Evolutionary conservation across 2,888 invertebrate species (phyloP).

Genomic region (Athetis lepigone): DNA sequence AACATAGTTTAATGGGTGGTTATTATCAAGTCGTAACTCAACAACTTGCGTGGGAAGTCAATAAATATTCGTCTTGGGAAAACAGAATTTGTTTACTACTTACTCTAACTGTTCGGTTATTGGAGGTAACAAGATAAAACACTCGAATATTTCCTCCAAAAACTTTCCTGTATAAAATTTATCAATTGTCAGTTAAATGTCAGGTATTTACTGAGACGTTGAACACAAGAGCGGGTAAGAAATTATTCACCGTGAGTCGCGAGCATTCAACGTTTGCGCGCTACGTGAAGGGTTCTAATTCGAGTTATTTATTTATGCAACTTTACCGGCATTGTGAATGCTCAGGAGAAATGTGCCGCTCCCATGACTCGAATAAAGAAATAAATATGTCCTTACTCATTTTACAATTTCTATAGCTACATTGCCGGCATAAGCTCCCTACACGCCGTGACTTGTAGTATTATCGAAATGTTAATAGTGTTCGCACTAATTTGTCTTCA

Average conservation of each 20-base stretch:
- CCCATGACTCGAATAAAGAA: conserved; percentile 69
- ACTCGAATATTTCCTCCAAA: conserved; percentile 37
- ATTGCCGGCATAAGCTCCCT: conserved; percentile 56
- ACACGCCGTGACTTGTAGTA: conserved; percentile 37
- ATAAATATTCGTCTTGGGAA: conserved; percentile 27
- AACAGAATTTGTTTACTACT: conserved; percentile 29
- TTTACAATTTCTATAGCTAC: conserved; percentile 68
- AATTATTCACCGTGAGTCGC: conserved; percentile 74
- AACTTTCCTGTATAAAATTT: conserved; percentile 59
- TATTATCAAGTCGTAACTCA: conserved; percentile 36
- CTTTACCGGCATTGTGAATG: conserved; percentile 75
- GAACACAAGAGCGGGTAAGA: conserved; percentile 69
- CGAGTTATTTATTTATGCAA: conserved; percentile 84
- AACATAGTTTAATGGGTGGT: conserved; percentile 20
- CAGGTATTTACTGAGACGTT: conserved; percentile 66
- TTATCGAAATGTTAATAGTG: conserved; percentile 58
- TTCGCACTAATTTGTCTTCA: conserved; percentile 48
- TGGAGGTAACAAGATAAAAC: conserved; percentile 8
- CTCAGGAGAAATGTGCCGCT: conserved; percentile 69
- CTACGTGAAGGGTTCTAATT: conserved; percentile 80
- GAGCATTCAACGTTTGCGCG: conserved; percentile 71
- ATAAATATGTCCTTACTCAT: conserved; percentile 71
- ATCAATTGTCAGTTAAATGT: conserved; percentile 69
- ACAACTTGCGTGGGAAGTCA: conserved; percentile 25
- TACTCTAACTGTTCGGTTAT: neutral